Evolutionary conservation across 2,113 vertebrate genomes (phyloP), one percentile per base, ranked within the genome.

Genomic region (Spheniscus mendiculus): DNA sequence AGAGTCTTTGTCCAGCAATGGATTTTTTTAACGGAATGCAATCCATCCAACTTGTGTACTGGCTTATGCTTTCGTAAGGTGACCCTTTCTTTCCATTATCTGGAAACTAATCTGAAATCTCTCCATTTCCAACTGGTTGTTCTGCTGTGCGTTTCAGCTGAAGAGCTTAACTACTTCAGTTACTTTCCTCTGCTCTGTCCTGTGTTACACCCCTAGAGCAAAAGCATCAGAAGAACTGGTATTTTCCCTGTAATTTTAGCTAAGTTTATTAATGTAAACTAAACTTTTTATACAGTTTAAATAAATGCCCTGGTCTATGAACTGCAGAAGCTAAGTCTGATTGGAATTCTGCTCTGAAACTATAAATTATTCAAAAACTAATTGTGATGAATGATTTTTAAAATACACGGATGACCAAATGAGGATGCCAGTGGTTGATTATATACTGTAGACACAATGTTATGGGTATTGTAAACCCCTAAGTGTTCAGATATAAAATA

Each of bases 391-490:
- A 83, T 83, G 44, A 53, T 70, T 95, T 96, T 90, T 77, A 73
- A 81, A 93, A 70, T 79, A 90, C 27, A 30, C 73, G n/a, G 40
- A 86, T 95, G 72, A 83, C 53, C 80, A 90, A 86, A 19, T 80
- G 45, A 93, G 63, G 94, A 86, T 73, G 45, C 19, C 12, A 17
- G 45, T 86, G 34, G 49, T 66, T 96, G 89, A 96, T 96, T 95
- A 73, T 34, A 90, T 73, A 59, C 29, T 71, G 20, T 63, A 94
- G 80, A 45, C 22, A 87, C 17, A 94, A 45, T 73, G 36, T 79
- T 93, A 88, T 56, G 59, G 10, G 17, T 80, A 69, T 59, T 90
- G 45, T 73, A 91, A 95, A 63, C 27, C 25, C 9, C 30, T 70
- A 66, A 77, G 18, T 88, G 45, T 73, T 93, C 29, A 66, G 85